These are phyloP conservation scores for Yponomeuta cagnagella DNA, from an alignment of 2,888 invertebrate species.

Conservation along the genomic window DNA sequence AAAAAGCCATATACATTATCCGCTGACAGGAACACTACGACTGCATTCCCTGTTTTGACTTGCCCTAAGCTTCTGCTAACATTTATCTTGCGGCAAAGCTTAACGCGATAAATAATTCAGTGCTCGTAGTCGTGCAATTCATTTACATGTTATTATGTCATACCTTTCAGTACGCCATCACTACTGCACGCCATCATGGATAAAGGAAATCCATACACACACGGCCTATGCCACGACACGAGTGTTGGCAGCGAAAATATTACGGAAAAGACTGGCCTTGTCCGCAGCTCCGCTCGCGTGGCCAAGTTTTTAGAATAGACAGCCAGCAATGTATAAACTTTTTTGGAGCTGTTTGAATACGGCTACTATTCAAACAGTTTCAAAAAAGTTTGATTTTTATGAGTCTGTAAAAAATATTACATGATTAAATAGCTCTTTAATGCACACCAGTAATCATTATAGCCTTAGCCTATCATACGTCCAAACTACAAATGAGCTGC, in stretches of 20 bases:
- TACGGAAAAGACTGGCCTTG: not conserved
- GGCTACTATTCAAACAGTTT: no score
- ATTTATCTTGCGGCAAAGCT: slow-evolving; percentile 28
- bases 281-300: not conserved
- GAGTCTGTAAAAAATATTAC: no score
- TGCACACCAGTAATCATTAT: no score
- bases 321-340: not conserved
- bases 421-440: no score
- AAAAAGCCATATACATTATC: no score
- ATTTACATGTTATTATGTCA: slow-evolving; percentile 62
- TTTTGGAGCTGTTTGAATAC: no score
- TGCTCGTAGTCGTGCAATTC: slow-evolving; percentile 57
- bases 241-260: not conserved
- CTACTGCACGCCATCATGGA: not conserved
- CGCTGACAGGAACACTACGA: no score
- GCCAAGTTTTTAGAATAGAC: not conserved
- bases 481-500: no score
- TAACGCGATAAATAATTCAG: slow-evolving; percentile 55
- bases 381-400: no score
- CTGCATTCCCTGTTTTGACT: no score
- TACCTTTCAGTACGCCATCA: slow-evolving; percentile 22
- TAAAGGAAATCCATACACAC: not conserved
- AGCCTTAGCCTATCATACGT: no score
- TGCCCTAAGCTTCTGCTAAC: no score
- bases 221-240: not conserved